Base-by-base conservation (phyloP, 1,140 invertebrate genomes). In the Archivesica marissinica region DNA sequence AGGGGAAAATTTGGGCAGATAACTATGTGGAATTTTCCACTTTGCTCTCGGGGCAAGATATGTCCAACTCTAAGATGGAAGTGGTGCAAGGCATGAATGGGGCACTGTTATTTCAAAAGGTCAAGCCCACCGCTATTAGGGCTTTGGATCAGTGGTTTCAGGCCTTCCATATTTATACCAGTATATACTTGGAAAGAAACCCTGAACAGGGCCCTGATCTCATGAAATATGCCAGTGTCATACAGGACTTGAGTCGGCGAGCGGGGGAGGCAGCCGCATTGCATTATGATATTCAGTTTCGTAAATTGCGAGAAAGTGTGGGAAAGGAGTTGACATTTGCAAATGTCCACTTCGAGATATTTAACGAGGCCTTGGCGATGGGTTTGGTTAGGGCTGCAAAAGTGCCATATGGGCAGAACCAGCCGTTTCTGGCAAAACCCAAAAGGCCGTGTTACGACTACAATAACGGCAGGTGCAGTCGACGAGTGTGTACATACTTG, bases 1-100 rank as follows among this genome's bases (percentile, higher is more conserved):
- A n/a, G n/a, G n/a, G n/a, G n/a, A 82, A 82, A 59, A 82, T 82
- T 56, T 82, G 79, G 79, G 11, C 47, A 44, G 52, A 74, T 39
- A 44, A 82, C 28, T 74, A 39, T 74, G 25, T 82, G 38, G 79
- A 82, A n/a, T 30, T 82, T 3, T 33, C 17, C 1, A 56, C 61
- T 41, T 35, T 82, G 1, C 35, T 56, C 7, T 68, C 79, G 11
- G 54, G 54, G 11, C 28, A 56, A 17, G 59, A 82, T 13, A 68
- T 72, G 25, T 52, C n/a, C 44, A 72, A 33, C 7, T 23, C 74
- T 13, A 38, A 44, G 15, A 82, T 72, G 25, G 30, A 72, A 35
- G 59, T 72, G 41, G 66, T 54, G 7, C 25, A n/a, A 33, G 59
- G n/a, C 35, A 56, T 50, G 54, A 23, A 72, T 2, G 23, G 28